Base-by-base conservation (phyloP, 92 coral and sea anemone species). In the Epizoanthus scotinus region DNA sequence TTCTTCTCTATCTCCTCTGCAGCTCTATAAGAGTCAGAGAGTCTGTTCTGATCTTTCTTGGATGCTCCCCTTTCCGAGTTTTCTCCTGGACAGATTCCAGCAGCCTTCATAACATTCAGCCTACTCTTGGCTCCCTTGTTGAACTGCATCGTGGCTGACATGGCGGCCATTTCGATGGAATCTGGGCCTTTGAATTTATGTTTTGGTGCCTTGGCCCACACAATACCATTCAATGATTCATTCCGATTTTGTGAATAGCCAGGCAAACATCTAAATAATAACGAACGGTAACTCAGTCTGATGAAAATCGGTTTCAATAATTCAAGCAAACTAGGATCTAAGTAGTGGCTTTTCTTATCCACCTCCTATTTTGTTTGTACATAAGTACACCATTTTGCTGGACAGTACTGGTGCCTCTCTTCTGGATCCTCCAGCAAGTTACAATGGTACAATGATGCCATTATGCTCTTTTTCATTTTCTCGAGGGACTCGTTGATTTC, bases 141-240 rank as follows among this genome's bases (percentile, higher is more conserved):
- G 31, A 83, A 71, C 59, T 70, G 79, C 86, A 83, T 50, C 67
- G 65, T 57, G 14, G 86, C 81, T 68, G 86, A 72, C 86, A 83
- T 83, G 40, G 70, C 81, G 58, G 86, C 72, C 79, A 70, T 82
- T 72, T 82, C 81, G 38, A 82, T 47, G n/a, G 79, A 63, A 50
- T 82, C 67, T 29, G 86, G 72, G 57, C 81, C 86, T 82, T 82
- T 82, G 73, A 82, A 82, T 54, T 57, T 74, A 40, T 66, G 50
- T 42, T 79, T 79, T 40, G 80, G 75, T 82, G 85, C 85, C 55
- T 82, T 70, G 22, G 79, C 14, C 85, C 79, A 82, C 19, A 70
- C 71, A 50, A 71, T 70, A 34, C 69, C 75, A 80, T 80, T 80
- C 50, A 80, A n/a, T 15, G 63, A 47, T 65, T 66, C 69, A 34